These are phyloP conservation scores for Nemotelus nigrinus DNA, from an alignment of 2,888 invertebrate species.

Conservation along the genomic window DNA sequence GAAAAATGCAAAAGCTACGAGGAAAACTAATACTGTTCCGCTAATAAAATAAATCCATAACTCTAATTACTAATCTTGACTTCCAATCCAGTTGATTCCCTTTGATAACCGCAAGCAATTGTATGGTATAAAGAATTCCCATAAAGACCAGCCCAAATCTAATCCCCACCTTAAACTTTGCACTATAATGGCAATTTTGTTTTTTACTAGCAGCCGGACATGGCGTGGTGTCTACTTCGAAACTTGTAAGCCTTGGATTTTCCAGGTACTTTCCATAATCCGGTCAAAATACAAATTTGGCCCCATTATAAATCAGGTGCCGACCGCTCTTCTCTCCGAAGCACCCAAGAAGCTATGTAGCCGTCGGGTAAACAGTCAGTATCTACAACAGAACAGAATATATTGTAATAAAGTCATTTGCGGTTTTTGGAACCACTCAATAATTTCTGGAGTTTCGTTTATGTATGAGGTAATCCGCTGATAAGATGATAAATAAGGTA, in stretches of 20 bases:
- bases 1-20: no score
- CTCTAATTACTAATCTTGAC: no score
- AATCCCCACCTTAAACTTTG: no score
- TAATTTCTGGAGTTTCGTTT: conserved; percentile 24
- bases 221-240: no score
- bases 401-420: not conserved
- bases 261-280: conserved; percentile 34
- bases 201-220: no score
- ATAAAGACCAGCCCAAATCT: no score
- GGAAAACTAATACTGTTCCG: no score
- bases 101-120: no score
- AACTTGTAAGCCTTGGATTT: conserved; percentile 9
- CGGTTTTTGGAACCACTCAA: conserved; percentile 7
- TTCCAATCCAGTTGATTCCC: no score
- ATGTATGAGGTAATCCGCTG: conserved; percentile 35
- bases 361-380: conserved; percentile 36
- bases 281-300: conserved; percentile 22
- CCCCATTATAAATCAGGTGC: conserved; percentile 28
- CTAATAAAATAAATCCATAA: no score
- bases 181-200: no score
- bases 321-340: not conserved
- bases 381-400: conserved; percentile 10
- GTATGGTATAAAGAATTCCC: no score
- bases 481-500: conserved; percentile 36
- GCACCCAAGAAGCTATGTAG: conserved; percentile 26